Conservation (phyloP, 2,888 invertebrate species). For the Cantharis rufa region DNA sequence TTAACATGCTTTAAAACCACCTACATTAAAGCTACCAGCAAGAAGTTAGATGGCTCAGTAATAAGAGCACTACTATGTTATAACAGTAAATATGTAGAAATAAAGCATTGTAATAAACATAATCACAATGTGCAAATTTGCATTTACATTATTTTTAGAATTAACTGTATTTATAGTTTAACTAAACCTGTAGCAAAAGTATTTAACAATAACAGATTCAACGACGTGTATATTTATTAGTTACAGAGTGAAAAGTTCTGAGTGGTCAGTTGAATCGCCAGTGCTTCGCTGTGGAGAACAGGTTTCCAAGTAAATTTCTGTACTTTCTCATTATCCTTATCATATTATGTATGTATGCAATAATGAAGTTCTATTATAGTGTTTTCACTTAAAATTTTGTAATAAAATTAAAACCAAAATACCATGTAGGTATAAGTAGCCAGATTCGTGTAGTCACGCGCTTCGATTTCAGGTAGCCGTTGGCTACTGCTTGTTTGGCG, state of each 20-base stretch:
- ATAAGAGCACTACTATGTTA: conserved; percentile 24
- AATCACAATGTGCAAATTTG: not conserved
- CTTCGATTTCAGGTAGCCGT: conserved; percentile 35
- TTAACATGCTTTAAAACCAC: conserved; percentile 19
- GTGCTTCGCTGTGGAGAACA: not conserved
- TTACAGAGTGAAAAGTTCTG: not conserved
- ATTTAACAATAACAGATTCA: not conserved
- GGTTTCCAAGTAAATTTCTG: not conserved
- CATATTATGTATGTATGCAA: not conserved
- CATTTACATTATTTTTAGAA: not conserved
- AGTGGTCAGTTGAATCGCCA: not conserved
- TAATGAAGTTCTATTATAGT: not conserved
- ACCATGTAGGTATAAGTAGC: conserved; percentile 3
- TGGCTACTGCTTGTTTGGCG: conserved; percentile 33
- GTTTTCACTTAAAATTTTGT: too few species aligned
- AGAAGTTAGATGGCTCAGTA: conserved; percentile 26
- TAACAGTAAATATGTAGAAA: conserved; percentile 21
- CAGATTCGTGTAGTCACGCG: conserved; percentile 32
- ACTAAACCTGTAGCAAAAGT: not conserved
- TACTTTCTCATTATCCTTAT: not conserved
- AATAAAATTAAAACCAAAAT: not conserved
- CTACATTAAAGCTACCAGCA: conserved; percentile 20
- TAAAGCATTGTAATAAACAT: not conserved
- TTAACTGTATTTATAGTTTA: not conserved
- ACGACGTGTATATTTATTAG: not conserved